These are phyloP conservation scores for Drosophila mauritiana DNA, from an alignment of 1,140 invertebrate genomes.

Conservation along the genomic window DNA sequence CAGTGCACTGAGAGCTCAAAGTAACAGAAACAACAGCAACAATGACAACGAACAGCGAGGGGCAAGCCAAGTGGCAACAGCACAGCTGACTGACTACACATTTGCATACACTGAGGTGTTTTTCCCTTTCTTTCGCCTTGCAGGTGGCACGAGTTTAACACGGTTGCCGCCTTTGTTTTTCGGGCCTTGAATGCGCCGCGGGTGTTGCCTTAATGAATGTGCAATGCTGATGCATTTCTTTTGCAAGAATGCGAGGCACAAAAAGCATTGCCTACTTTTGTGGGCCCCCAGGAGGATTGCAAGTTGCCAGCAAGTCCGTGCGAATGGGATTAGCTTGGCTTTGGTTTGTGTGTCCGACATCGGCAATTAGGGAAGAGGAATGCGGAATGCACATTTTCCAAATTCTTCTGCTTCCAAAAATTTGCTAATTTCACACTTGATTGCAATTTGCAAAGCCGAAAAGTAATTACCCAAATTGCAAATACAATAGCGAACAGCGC, in stretches of 20 bases:
- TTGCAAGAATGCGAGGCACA: constrained; percentile 14
- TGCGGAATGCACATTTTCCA: constrained; percentile 7
- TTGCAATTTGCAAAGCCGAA: neutral
- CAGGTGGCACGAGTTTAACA: constrained; percentile 33
- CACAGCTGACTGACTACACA: constrained; percentile 54
- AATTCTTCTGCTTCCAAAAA: too few species aligned
- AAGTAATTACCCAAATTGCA: neutral
- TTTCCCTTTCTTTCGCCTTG: constrained; percentile 5
- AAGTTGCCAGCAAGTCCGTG: neutral
- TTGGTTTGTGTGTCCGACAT: neutral
- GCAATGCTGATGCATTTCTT: constrained; percentile 48
- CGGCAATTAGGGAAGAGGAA: constrained; percentile 5
- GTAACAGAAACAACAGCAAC: constrained; percentile 19
- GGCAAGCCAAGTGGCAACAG: constrained; percentile 53
- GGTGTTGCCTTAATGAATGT: constrained; percentile 71
- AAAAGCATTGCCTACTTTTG: constrained; percentile 45
- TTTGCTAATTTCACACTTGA: neutral
- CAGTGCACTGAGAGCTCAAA: constrained; percentile 8
- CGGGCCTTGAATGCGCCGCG: constrained; percentile 53
- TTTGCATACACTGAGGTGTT: constrained; percentile 18
- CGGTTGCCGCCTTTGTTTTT: constrained; percentile 47
- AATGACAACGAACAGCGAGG: constrained; percentile 25
- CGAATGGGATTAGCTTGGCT: constrained; percentile 10
- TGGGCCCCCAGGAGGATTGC: neutral
- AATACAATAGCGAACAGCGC: neutral